Base-by-base conservation (phyloP, 2,888 invertebrate genomes). In the Serrognathus titanus region DNA sequence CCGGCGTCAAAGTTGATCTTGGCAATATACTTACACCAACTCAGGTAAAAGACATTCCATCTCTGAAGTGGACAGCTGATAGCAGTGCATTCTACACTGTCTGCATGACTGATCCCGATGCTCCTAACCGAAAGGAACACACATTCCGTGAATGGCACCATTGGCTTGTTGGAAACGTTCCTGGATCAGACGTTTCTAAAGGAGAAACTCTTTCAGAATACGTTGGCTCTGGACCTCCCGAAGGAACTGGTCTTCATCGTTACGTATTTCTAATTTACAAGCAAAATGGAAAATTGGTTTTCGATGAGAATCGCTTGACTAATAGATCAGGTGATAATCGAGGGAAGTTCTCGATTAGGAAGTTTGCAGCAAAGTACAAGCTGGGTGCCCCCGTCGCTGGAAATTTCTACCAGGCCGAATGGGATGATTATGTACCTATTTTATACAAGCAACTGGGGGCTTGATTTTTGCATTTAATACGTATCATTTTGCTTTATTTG, bases 151-250 rank as follows among this genome's bases (percentile, higher is more conserved):
- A 96, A 76, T 94, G 90, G 88, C 90, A 90, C 70, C 95, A 96
- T 76, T 96, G 95, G 95, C 76, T 94, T 3, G 88, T 96, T 0
- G 89, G 85, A 24, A 95, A 95, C 73, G 89, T 97, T 64, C 89
- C 89, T n/a, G 94, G 89, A 10, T 77, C 72, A 62, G 80, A 90
- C 64, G 72, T 95, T 2, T 68, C 73, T 0, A 79, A 82, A 2
- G 96, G 96, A 5, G 89, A 93, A 55, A 82, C 82, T 0, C 79
- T 94, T 0, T 84, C 90, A 0, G 86, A 83, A 3, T 97, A 93
- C 77, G 76, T 91, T 36, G 94, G 94, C 40, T 86, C 94, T 8
- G 94, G 92, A 12, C 94, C 96, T 0, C 93, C 94, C 12, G 78
- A 85, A 64, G 86, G 70, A 24, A 76, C 75, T 9, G 88, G 87